These are phyloP conservation scores for Propithecus coquereli DNA, from an alignment of 2,113 vertebrate species.

Conservation along the genomic window DNA sequence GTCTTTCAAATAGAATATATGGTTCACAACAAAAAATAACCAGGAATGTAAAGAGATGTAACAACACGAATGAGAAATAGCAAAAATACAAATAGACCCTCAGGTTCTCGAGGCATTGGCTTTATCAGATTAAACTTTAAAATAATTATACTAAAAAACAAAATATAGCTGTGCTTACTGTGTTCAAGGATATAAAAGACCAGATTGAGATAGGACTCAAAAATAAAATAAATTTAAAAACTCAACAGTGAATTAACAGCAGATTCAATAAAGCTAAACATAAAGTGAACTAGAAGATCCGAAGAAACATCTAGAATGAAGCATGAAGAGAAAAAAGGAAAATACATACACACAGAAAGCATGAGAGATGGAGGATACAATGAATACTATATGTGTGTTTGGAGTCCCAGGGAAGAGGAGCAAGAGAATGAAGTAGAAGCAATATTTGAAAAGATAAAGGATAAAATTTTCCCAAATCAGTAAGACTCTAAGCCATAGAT, in stretches of 20 bases:
- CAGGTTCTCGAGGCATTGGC: background rate
- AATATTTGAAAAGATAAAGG: background rate
- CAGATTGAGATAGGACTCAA: background rate
- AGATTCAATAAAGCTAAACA: background rate
- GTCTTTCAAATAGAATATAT: background rate
- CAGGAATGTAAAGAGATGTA: background rate
- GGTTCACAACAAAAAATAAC: background rate
- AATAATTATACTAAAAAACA: background rate
- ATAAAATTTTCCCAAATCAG: background rate
- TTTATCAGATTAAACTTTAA: conserved; percentile 20
- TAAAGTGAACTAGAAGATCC: background rate
- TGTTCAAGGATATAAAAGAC: conserved; percentile 6
- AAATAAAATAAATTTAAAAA: conserved; percentile 13
- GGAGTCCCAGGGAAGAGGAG: background rate
- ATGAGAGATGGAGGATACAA: background rate
- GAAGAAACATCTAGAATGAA: background rate
- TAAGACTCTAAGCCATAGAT: background rate
- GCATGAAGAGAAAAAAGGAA: background rate
- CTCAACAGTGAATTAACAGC: background rate
- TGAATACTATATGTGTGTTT: background rate
- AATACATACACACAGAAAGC: background rate
- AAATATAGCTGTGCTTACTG: background rate
- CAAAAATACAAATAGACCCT: background rate
- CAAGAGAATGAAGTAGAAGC: background rate
- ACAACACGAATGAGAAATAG: background rate